Percentiles rank a stretch among this genome's conserved stretches.
Evolutionary conservation across 2,113 vertebrate species (phyloP).

Genomic region (Sylvietta virens): DNA sequence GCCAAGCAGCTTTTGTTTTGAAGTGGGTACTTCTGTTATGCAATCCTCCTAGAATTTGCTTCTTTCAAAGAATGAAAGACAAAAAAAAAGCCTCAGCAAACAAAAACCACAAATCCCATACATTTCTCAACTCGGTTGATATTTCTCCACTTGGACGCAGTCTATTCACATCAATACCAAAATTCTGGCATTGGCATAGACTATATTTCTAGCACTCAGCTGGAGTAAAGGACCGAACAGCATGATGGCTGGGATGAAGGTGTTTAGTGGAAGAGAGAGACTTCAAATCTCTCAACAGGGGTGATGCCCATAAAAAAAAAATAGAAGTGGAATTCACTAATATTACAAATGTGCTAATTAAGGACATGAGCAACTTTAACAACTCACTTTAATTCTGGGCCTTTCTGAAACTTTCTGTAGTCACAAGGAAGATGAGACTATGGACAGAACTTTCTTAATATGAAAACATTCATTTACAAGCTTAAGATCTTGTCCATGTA

Average conservation of each 20-base stretch:
- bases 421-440: not conserved
- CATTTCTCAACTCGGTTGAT: not conserved
- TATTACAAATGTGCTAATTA: not conserved
- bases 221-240: not conserved
- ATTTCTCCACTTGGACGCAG: not conserved
- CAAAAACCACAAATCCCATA: not conserved
- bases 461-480: not conserved
- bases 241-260: not conserved
- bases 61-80: conserved; percentile 20
- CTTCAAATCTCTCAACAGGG: not conserved
- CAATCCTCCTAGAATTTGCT: not conserved
- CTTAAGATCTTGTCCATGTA: not conserved
- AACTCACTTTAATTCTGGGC: not conserved
- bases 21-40: conserved; percentile 14
- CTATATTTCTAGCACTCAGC: not conserved
- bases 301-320: not conserved
- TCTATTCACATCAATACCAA: not conserved
- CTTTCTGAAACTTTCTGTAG: not conserved
- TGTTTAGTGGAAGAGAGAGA: not conserved
- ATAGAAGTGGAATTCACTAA: not conserved
- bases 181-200: not conserved
- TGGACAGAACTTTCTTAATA: not conserved
- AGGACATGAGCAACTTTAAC: not conserved
- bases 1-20: conserved; percentile 34
- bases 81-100: not conserved